Evolutionary conservation across 2,113 vertebrate genomes (phyloP).

Genomic region (Lepisosteus osseus): DNA sequence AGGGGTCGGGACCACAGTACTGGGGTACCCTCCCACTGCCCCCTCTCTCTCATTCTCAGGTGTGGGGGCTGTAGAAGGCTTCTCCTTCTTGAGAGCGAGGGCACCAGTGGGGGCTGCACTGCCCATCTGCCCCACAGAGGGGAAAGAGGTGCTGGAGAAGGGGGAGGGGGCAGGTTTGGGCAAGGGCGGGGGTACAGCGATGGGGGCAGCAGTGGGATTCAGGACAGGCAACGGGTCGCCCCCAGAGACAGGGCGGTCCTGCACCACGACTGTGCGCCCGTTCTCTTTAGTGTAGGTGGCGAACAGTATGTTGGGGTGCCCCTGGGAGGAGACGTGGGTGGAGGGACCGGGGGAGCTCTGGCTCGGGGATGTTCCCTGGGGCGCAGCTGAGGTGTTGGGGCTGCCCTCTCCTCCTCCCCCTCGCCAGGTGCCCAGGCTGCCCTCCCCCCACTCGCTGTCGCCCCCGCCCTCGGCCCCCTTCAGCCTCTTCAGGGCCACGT

Average conservation of each 20-base stretch:
- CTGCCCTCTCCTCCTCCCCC: constrained; percentile 53
- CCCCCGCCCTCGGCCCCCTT: constrained; percentile 73
- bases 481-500: constrained; percentile 85
- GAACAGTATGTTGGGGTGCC: constrained; percentile 78
- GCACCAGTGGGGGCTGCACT: constrained; percentile 64
- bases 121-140: constrained; percentile 76
- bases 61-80: constrained; percentile 59
- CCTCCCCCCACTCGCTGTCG: constrained; percentile 64
- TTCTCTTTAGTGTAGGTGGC: constrained; percentile 91
- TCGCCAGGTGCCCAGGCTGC: constrained; percentile 74
- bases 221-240: constrained; percentile 35
- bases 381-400: constrained; percentile 53
- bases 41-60: constrained; percentile 71
- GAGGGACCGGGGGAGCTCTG: constrained; percentile 43
- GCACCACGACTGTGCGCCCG: constrained; percentile 77
- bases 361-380: constrained; percentile 41
- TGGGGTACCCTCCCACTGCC: constrained; percentile 61
- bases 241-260: constrained; percentile 72
- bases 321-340: constrained; percentile 70
- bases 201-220: too few relatives aligned
- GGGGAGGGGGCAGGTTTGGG: constrained; percentile 35
- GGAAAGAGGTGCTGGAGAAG: constrained; percentile 75
- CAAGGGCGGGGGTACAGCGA: too few relatives aligned
- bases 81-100: constrained; percentile 68
- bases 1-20: constrained; percentile 71